Evolutionary conservation across 2,888 invertebrate genomes (phyloP).

Genomic region (Drosophila mercatorum): DNA sequence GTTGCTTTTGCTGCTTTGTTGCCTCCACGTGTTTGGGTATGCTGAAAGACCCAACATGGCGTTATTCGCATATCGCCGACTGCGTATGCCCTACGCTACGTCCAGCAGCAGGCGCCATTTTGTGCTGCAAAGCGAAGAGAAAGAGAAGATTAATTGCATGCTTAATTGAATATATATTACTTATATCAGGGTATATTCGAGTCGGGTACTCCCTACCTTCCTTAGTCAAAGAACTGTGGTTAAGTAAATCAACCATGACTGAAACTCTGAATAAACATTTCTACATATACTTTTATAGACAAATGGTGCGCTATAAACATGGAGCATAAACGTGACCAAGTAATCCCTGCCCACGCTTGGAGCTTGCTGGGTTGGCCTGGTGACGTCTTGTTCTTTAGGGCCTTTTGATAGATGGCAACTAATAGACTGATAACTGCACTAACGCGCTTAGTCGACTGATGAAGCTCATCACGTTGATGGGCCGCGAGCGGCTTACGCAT

Average conservation of each 20-base stretch:
- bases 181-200: not conserved
- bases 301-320: constrained; percentile 50
- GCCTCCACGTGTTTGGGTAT: constrained; percentile 19
- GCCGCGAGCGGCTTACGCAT: constrained; percentile 67
- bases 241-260: not conserved
- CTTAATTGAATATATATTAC: not conserved
- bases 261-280: not conserved
- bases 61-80: constrained; percentile 50
- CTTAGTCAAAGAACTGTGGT: not conserved
- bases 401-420: constrained; percentile 55
- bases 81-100: constrained; percentile 47
- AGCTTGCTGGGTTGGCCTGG: not conserved
- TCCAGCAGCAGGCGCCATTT: constrained; percentile 61
- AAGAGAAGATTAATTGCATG: not conserved
- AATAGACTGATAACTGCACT: constrained; percentile 77
- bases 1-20: constrained; percentile 6
- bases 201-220: not conserved
- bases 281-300: constrained; percentile 7
- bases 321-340: constrained; percentile 37
- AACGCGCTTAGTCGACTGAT: constrained; percentile 65
- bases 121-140: constrained; percentile 28
- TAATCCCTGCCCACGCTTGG: constrained; percentile 47
- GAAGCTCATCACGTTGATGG: constrained; percentile 47
- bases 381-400: constrained; percentile 11
- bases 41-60: constrained; percentile 56